Evolutionary conservation across 2,797 vertebrate genomes (phyloP).

Genomic region (Coregonus suidteri): DNA sequence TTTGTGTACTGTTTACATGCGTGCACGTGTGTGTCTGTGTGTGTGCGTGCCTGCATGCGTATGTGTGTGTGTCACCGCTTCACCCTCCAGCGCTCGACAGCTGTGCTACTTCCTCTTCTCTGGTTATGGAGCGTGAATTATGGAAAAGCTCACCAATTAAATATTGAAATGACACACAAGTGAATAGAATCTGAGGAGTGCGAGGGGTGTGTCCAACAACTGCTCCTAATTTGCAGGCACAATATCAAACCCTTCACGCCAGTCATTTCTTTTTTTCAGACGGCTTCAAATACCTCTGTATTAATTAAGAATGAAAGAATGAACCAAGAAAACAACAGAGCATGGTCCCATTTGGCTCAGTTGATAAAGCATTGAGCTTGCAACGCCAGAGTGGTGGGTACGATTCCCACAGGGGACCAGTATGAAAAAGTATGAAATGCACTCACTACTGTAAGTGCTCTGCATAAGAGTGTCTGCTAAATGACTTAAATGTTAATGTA

Average conservation of each 20-base stretch:
- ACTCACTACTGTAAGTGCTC: no score
- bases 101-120: constrained; percentile 36
- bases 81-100: constrained; percentile 28
- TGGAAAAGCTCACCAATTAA: constrained; percentile 56
- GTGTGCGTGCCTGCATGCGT: background rate
- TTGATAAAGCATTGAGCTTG: no score
- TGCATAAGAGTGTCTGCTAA: no score
- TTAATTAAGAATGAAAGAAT: no score
- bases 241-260: constrained; percentile 26
- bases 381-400: no score
- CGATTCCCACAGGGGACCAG: no score
- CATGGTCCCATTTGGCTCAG: no score
- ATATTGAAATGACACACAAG: constrained; percentile 60
- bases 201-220: constrained; percentile 26
- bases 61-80: background rate
- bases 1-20: background rate
- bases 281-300: background rate
- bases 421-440: no score
- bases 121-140: constrained; percentile 50
- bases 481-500: no score
- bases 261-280: constrained; percentile 16
- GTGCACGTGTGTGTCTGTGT: constrained; percentile 9
- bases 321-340: no score
- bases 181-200: constrained; percentile 36
- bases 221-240: constrained; percentile 33